phyloP scores from a whole-genome alignment of 2,888 invertebrate genomes.

The Drosophila prostipennis region DNA sequence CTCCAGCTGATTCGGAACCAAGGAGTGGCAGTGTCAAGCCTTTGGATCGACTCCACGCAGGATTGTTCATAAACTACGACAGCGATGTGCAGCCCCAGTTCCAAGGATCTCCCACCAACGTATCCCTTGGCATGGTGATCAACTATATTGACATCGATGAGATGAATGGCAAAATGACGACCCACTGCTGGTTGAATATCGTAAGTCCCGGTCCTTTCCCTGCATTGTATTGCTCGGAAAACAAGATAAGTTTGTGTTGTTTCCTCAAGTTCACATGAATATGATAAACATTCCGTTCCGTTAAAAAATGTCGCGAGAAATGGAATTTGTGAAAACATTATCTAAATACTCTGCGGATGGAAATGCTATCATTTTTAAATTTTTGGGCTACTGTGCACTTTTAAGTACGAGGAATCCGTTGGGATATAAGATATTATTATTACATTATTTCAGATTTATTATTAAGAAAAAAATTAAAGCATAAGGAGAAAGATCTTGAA shows the following conservation, averaged over 20 bases:
- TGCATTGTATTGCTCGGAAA: background rate
- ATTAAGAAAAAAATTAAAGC: too few species aligned
- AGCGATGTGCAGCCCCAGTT: slow-evolving; percentile 79
- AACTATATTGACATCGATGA: slow-evolving; percentile 89
- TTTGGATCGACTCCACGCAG: slow-evolving; percentile 67
- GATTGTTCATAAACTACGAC: slow-evolving; percentile 86
- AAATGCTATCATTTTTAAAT: background rate
- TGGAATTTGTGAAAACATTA: background rate
- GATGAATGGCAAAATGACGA: slow-evolving; percentile 86
- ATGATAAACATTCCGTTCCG: background rate
- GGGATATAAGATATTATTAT: too few species aligned
- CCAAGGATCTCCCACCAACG: slow-evolving; percentile 70
- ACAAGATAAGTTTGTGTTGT: background rate
- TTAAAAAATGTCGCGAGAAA: background rate
- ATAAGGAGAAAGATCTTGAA: too few species aligned
- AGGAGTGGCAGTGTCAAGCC: slow-evolving; percentile 58
- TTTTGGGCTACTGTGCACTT: background rate
- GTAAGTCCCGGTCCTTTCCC: slow-evolving; percentile 83
- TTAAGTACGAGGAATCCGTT: too few species aligned
- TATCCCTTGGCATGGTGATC: slow-evolving; percentile 85
- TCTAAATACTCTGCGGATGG: background rate
- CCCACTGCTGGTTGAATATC: slow-evolving; percentile 87
- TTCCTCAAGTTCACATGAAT: background rate
- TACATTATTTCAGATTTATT: too few species aligned
- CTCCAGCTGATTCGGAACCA: slow-evolving; percentile 6